These are phyloP conservation scores for Oryzias celebensis DNA, from an alignment of 2,113 vertebrate species.

Conservation along the genomic window DNA sequence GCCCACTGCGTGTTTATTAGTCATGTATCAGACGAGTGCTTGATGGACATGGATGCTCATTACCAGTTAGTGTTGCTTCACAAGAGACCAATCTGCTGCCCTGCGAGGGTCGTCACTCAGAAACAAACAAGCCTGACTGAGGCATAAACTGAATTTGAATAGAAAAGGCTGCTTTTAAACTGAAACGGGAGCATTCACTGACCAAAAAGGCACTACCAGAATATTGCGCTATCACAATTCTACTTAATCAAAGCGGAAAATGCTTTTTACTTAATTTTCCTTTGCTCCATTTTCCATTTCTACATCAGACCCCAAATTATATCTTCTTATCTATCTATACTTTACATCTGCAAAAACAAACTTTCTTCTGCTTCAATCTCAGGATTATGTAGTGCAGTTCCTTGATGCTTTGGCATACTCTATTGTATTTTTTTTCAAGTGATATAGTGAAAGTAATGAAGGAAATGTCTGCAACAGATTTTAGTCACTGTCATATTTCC, in stretches of 20 bases:
- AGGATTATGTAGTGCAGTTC: not conserved
- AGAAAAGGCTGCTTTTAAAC: constrained; percentile 29
- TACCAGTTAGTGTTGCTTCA: constrained; percentile 80
- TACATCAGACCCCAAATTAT: too few species aligned
- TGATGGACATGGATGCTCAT: constrained; percentile 78
- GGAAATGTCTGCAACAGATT: constrained; percentile 67
- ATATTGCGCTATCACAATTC: too few species aligned
- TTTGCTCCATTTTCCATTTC: too few species aligned
- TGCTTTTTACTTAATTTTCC: too few species aligned
- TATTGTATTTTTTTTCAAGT: constrained; percentile 73
- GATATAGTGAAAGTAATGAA: constrained; percentile 60
- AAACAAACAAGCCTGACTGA: constrained; percentile 31
- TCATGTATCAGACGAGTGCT: constrained; percentile 67
- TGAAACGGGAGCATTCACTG: constrained; percentile 10
- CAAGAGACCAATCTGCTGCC: constrained; percentile 67
- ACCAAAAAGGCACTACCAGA: not conserved
- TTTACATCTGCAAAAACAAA: too few species aligned
- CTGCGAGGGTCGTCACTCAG: constrained; percentile 71
- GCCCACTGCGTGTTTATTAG: constrained; percentile 75
- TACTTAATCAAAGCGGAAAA: too few species aligned
- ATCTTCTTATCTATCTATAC: too few species aligned
- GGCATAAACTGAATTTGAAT: constrained; percentile 38
- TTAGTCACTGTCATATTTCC: constrained; percentile 63
- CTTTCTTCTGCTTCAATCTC: too few species aligned
- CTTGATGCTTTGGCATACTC: constrained; percentile 44